Percentiles rank a stretch among this genome's conserved stretches.
phyloP scores from a whole-genome alignment of 2,797 vertebrate genomes.

The Eospalax fontanierii region DNA sequence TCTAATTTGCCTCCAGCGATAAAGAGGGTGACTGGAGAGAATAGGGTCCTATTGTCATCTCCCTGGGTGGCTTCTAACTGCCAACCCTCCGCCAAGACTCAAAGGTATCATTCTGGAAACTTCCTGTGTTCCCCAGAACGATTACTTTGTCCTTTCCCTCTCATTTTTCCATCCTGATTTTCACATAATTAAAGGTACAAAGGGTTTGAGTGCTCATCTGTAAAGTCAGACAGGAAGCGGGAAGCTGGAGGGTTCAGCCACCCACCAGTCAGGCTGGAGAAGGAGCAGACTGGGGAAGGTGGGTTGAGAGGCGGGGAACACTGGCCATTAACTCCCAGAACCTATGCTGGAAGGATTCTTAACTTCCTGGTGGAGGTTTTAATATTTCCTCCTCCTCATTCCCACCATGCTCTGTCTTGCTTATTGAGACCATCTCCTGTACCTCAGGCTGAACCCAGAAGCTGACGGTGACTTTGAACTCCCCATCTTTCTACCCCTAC shows the following conservation, averaged over 20 bases:
- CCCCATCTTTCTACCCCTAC: not conserved
- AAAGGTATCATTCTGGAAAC: not conserved
- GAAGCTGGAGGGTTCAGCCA: not conserved
- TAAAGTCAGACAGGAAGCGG: not conserved
- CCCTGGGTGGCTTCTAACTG: not conserved
- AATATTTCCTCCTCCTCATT: conserved; percentile 25
- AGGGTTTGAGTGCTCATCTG: not conserved
- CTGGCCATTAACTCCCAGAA: not conserved
- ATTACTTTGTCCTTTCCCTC: not conserved
- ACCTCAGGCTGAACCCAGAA: no score
- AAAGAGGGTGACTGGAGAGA: not conserved
- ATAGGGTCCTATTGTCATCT: not conserved
- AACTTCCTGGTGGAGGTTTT: not conserved
- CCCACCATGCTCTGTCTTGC: not conserved
- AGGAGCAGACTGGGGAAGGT: not conserved
- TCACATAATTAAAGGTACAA: not conserved
- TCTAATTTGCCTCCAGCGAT: conserved; percentile 29
- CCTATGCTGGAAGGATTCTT: not conserved
- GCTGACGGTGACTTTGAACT: not conserved
- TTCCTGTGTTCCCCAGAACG: not conserved
- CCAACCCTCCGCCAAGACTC: not conserved
- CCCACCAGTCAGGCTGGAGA: not conserved
- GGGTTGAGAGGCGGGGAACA: not conserved
- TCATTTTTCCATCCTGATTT: not conserved
- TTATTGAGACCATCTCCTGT: not conserved